phyloP scores from a whole-genome alignment of 2,888 invertebrate genomes.

The Ashinkailepas kermadecensis region DNA sequence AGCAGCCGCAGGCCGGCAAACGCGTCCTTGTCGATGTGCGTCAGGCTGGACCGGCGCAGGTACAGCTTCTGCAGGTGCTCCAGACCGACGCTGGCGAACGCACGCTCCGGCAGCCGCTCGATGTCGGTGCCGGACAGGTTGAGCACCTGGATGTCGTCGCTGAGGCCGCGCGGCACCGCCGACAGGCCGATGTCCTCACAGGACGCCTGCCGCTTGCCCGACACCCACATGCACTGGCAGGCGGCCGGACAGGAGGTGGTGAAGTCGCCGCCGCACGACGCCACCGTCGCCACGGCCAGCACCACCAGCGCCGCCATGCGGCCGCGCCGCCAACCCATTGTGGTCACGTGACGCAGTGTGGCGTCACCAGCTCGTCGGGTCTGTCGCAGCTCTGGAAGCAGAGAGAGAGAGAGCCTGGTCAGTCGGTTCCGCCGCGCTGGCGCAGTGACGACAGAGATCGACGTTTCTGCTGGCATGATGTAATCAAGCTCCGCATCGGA shows the following conservation, averaged over 20 bases:
- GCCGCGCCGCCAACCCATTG: neutral
- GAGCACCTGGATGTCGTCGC: slow-evolving; percentile 73
- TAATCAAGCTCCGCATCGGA: neutral
- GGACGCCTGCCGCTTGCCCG: slow-evolving; percentile 79
- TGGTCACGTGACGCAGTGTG: neutral
- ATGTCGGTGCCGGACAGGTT: slow-evolving; percentile 76
- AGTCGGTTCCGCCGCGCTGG: neutral
- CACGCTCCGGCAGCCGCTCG: slow-evolving; percentile 53
- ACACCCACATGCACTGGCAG: slow-evolving; percentile 79
- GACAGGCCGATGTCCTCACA: slow-evolving; percentile 74
- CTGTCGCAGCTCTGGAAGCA: neutral
- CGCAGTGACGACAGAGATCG: neutral
- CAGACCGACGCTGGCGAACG: slow-evolving; percentile 51
- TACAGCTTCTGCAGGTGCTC: slow-evolving; percentile 77
- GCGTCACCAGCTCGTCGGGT: neutral
- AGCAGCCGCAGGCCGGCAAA: slow-evolving; percentile 76
- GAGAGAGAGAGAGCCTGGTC: neutral
- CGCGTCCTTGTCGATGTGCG: slow-evolving; percentile 71
- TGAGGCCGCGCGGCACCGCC: slow-evolving; percentile 64
- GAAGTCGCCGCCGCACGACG: neutral
- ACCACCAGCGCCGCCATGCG: neutral
- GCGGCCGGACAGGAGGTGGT: slow-evolving; percentile 58
- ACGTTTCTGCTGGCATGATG: neutral
- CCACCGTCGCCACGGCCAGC: neutral
- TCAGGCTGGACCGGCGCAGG: slow-evolving; percentile 64